Base-by-base conservation (phyloP, 2,888 invertebrate genomes). In the Lydus trimaculatus region DNA sequence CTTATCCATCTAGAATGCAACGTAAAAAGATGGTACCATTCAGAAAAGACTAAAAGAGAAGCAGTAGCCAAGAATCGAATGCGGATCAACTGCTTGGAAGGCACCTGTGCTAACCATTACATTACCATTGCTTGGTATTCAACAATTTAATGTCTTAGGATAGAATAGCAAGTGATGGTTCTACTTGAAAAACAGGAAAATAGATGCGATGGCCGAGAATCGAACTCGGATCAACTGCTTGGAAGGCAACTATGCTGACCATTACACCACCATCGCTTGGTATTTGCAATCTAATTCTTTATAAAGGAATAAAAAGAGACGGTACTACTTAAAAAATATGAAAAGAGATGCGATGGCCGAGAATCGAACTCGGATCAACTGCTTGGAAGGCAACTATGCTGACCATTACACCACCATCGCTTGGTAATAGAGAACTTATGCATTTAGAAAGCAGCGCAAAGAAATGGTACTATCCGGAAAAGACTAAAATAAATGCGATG, bases 31-130 rank as follows among this genome's bases (percentile, higher is more conserved):
- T 33, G 33, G 33, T 33, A 33, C 9, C 17, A 17, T n/a, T 17
- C 4, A 7, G 33, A 39, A 58, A 11, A 39, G 5, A 31, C 31
- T 43, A 48, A 63, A 66, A 61, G n/a, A 56, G 28, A 56, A 84
- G 85, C 85, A 84, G 84, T 84, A 84, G 84, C 84, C 85, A 84
- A 84, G 85, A 85, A 85, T 84, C 84, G 85, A 84, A 85, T 84
- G 84, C 85, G 85, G 84, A 84, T 84, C 85, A 85, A 84, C 85
- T 85, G 84, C 85, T 84, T 84, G 85, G 85, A 84, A 84, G 84
- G 85, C 85, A 85, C 84, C 84, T 84, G 84, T 84, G 85, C 84
- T 84, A 82, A 84, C 85, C 85, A 85, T 84, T 84, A 84, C 85
- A 85, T 84, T 84, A 84, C 84, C 84, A 85, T 84, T 84, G 85